Base-by-base conservation (phyloP, 2,797 vertebrate species). In the Luscinia megarhynchos region DNA sequence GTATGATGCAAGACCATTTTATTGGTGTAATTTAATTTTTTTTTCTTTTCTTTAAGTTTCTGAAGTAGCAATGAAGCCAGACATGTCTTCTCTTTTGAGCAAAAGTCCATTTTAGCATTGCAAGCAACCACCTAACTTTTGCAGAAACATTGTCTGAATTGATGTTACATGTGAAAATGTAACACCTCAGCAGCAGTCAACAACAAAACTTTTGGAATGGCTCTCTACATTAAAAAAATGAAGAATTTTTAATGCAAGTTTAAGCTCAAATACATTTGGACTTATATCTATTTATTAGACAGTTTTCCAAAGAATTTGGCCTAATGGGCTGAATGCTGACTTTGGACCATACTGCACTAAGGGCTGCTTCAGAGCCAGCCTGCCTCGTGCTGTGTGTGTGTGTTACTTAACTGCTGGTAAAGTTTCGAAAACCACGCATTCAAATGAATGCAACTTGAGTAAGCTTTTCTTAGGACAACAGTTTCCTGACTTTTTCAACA, bases 1-100 rank as follows among this genome's bases (percentile, higher is more conserved):
- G 94, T 94, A 94, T 96, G 93, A 96, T 96, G 94, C 95, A 96
- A 95, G 93, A 93, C 93, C 93, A 91, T 90, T 93, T 94, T 92
- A 95, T 41, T 90, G 89, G 83, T 45, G 27, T 74, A 55, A 43
- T 81, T 91, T 90, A 75, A 15, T 41, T 45, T 66, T 4, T 12
- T 36, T 21, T 34, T 64, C 74, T 26, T 27, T 59, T 59, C 77
- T 10, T 53, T 11, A 3, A 45, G 59, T 87, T 93, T 74, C 77
- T 69, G n/a, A 91, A 74, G 84, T 75, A 85, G 63, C 70, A 86
- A 36, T 30, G 45, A 93, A 84, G 55, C 18, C 67, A 91, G 58
- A 73, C 38, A 26, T 72, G 58, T 85, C 75, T 80, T 80, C 61
- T 75, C 73, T 66, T 73, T 66, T 45, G 58, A 70, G 19, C 48